These are phyloP conservation scores for Stramonita haemastoma DNA, from an alignment of 2,888 invertebrate genomes.

Conservation along the genomic window DNA sequence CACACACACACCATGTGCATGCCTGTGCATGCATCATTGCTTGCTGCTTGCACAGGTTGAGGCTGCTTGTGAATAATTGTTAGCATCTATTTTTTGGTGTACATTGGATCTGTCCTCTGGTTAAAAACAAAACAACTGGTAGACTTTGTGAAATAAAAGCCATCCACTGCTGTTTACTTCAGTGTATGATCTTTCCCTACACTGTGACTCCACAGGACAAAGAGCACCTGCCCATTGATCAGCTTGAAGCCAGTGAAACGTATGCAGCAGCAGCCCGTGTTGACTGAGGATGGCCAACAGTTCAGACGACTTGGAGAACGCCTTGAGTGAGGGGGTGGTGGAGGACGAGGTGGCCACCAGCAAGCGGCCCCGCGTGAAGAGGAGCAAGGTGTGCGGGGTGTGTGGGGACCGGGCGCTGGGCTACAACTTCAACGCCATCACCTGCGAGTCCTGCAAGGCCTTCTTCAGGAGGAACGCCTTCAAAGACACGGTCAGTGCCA, in stretches of 20 bases:
- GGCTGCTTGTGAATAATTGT: no score
- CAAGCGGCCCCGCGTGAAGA: constrained; percentile 25
- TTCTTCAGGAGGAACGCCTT: constrained; percentile 42
- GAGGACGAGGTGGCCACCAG: background rate
- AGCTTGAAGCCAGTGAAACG: background rate
- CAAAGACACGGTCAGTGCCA: constrained; percentile 41
- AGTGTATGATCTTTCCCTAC: no score
- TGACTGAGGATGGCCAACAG: constrained; percentile 6
- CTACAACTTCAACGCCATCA: constrained; percentile 42
- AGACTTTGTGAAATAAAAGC: no score
- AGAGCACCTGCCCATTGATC: background rate
- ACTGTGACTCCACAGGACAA: no score
- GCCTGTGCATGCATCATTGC: background rate
- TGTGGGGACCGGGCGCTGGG: constrained; percentile 42
- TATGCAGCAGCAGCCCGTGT: no score
- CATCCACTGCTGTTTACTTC: no score
- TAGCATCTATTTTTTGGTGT: no score
- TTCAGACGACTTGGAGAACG: constrained; percentile 21
- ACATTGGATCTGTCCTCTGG: no score
- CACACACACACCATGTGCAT: background rate
- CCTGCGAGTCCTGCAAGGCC: constrained; percentile 44
- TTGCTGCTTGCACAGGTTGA: background rate
- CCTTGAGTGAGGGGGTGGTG: background rate
- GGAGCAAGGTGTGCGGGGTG: constrained; percentile 33
- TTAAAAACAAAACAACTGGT: no score